Evolutionary conservation across 2,113 vertebrate genomes (phyloP).

Genomic region (Agelaius phoeniceus): DNA sequence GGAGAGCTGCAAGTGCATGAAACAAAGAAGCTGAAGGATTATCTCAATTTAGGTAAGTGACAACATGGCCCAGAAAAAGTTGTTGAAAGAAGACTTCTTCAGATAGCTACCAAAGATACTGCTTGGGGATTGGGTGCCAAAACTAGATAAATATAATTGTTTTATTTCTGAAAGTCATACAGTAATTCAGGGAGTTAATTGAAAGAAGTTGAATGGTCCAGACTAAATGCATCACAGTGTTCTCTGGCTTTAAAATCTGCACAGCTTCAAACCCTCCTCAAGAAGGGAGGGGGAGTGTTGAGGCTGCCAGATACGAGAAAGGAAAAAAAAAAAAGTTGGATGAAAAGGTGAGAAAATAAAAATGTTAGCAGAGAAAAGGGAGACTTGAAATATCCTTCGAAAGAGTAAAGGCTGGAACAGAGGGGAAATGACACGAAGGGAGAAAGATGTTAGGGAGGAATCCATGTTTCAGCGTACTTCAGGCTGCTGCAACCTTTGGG

Average conservation of each 20-base stretch:
- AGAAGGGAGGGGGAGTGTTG: background rate
- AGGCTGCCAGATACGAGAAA: background rate
- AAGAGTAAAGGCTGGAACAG: background rate
- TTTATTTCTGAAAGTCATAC: background rate
- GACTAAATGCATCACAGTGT: background rate
- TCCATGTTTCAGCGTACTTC: background rate
- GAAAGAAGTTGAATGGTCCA: background rate
- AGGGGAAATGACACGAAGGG: background rate
- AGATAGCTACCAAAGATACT: background rate
- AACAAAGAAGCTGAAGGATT: background rate
- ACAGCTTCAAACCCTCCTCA: background rate
- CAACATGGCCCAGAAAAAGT: background rate
- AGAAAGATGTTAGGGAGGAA: background rate
- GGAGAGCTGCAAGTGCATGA: background rate
- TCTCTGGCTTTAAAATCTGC: background rate
- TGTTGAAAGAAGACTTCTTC: background rate
- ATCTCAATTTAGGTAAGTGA: background rate
- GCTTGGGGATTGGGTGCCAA: background rate
- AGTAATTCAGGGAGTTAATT: background rate
- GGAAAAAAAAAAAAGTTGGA: background rate
- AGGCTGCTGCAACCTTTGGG: fast-evolving
- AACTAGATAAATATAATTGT: background rate
- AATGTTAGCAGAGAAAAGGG: background rate
- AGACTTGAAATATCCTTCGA: background rate
- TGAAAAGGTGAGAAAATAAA: background rate